phyloP scores from a whole-genome alignment of 1,140 invertebrate species.

The Pseudomyrmex pallidus region DNA sequence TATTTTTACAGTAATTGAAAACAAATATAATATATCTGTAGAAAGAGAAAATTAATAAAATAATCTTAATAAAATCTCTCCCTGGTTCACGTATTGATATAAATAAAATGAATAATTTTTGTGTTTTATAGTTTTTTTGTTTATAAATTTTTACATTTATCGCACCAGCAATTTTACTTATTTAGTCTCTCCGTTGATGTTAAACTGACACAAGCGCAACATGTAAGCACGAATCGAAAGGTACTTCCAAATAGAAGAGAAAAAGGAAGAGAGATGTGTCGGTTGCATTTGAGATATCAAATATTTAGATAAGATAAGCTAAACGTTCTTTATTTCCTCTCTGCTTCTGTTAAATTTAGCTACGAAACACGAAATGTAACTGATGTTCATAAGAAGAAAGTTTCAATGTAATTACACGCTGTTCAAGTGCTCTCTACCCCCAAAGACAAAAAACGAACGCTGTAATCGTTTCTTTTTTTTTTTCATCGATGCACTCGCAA shows the following conservation, averaged over 20 bases:
- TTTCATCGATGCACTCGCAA: slow-evolving; percentile 2
- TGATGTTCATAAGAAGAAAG: neutral
- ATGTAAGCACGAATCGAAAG: neutral
- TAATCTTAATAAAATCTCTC: no score
- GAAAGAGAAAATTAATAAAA: no score
- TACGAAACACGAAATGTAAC: neutral
- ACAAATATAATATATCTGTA: no score
- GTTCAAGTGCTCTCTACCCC: neutral
- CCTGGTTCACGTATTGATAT: neutral
- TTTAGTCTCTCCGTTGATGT: no score
- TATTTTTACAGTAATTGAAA: no score
- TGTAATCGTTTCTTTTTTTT: neutral
- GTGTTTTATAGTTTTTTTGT: neutral
- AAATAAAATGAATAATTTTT: neutral
- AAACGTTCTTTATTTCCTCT: neutral
- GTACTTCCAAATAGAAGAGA: neutral
- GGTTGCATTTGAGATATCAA: neutral
- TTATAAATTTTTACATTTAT: no score
- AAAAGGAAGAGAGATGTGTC: neutral
- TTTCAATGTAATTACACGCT: slow-evolving; percentile 6
- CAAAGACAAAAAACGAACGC: neutral
- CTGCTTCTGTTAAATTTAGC: neutral
- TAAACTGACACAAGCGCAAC: no score
- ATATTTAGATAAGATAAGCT: neutral
- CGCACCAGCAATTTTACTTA: no score